Base-by-base conservation (phyloP, 92 coral and sea anemone genomes). In the Porites lobata region DNA sequence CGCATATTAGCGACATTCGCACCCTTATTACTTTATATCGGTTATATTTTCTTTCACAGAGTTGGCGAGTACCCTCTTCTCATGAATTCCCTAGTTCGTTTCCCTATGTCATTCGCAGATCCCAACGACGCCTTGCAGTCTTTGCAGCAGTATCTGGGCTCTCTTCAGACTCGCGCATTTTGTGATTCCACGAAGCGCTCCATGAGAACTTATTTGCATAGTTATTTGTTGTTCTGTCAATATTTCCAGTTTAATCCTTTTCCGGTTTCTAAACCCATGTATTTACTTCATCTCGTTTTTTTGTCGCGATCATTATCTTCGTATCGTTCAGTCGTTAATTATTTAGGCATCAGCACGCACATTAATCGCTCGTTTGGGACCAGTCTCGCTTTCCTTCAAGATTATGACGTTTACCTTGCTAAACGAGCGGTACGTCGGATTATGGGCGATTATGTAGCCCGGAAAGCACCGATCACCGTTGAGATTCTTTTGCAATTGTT, bases 181-280 rank as follows among this genome's bases (percentile, higher is more conserved):
- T 86, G 86, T 78, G 86, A 90, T 84, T 90, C 93, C 18, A 90
- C 93, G 8, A 90, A 90, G 79, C 76, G 81, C 21, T 85, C 85
- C 50, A 85, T 90, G 87, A 90, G 85, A 61, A 29, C 72, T 63
- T 83, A 90, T 43, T 50, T 85, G 53, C 85, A 66, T 22, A 83
- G 80, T 32, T 90, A 90, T 65, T 7, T 72, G 9, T 66, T 58
- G 69, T 90, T 90, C 75, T 90, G 93, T 38, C 58, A 70, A 15
- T 82, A 85, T 65, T 86, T 86, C 87, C 90, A 43, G 93, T 90
- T 38, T 38, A 38, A 3, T 38, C 43, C 43, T 38, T 38, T 38
- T 38, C 43, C 43, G 43, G 43, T 38, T 20, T 78, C 82, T 32
- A 79, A 79, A 75, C 47, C 77, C n/a, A 59, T 79, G 74, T 90